phyloP scores from a whole-genome alignment of 1,140 invertebrate genomes.

The Acromyrmex charruanus region DNA sequence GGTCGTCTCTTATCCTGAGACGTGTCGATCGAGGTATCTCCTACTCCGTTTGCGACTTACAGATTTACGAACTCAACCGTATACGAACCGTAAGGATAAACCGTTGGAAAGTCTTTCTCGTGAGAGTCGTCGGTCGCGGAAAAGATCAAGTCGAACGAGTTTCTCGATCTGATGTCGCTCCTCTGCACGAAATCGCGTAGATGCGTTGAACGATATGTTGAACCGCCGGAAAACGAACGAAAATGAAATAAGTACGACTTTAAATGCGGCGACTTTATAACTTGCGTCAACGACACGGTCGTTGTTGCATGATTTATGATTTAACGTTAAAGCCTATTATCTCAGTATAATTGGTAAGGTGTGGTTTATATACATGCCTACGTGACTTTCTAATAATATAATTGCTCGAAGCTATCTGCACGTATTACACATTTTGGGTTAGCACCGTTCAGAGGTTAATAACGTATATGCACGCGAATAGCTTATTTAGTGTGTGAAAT shows the following conservation, averaged over 20 bases:
- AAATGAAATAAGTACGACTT: constrained; percentile 10
- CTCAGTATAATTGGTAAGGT: constrained; percentile 47
- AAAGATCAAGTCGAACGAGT: constrained; percentile 47
- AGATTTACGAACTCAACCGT: constrained; percentile 70
- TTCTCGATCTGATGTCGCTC: constrained; percentile 15
- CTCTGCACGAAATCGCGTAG: neutral
- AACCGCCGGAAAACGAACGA: neutral
- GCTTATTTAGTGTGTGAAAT: constrained; percentile 6
- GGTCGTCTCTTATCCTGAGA: constrained; percentile 17
- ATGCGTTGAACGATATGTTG: neutral
- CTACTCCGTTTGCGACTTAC: constrained; percentile 39
- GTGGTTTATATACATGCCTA: constrained; percentile 45
- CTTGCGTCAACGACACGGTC: constrained; percentile 7
- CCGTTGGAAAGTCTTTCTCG: constrained; percentile 69
- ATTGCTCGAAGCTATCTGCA: constrained; percentile 33
- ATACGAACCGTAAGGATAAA: constrained; percentile 72
- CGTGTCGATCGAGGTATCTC: constrained; percentile 51
- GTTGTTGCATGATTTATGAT: constrained; percentile 42
- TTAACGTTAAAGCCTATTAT: constrained; percentile 58
- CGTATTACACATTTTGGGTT: constrained; percentile 41
- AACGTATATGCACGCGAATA: neutral
- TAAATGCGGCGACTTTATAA: neutral
- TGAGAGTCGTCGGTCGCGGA: constrained; percentile 51
- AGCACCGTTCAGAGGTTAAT: constrained; percentile 23
- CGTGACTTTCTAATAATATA: constrained; percentile 57